phyloP scores from a whole-genome alignment of 2,113 vertebrate genomes.

The Xenotilapia leptura region DNA sequence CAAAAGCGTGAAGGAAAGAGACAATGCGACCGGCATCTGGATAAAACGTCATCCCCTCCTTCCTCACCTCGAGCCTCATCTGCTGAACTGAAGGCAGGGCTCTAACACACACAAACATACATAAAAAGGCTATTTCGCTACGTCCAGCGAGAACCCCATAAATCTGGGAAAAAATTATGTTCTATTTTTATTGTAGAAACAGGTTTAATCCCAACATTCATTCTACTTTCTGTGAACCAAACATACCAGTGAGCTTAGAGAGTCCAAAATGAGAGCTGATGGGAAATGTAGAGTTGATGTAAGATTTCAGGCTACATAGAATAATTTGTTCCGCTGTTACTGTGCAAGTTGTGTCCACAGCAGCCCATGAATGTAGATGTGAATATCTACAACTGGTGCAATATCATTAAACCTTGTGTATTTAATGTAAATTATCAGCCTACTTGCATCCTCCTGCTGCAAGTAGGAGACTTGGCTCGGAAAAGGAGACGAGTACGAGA shows the following conservation, averaged over 20 bases:
- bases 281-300: neutral
- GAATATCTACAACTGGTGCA: neutral
- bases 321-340: neutral
- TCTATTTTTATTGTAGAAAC: neutral
- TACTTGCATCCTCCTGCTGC: neutral
- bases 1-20: neutral
- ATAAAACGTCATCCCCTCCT: neutral
- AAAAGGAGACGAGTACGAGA: neutral
- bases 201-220: neutral
- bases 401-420: neutral
- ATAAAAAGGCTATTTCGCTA: neutral
- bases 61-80: accelerated
- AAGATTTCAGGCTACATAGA: neutral
- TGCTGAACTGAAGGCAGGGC: neutral
- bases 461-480: neutral
- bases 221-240: neutral
- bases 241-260: neutral
- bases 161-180: neutral
- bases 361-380: neutral
- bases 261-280: neutral
- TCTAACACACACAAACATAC: neutral
- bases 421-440: neutral
- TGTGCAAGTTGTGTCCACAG: neutral
- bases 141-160: neutral
- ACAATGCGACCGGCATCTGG: neutral